These are phyloP conservation scores for Apogon hyalosoma DNA, from an alignment of 2,797 vertebrate species.

Conservation along the genomic window DNA sequence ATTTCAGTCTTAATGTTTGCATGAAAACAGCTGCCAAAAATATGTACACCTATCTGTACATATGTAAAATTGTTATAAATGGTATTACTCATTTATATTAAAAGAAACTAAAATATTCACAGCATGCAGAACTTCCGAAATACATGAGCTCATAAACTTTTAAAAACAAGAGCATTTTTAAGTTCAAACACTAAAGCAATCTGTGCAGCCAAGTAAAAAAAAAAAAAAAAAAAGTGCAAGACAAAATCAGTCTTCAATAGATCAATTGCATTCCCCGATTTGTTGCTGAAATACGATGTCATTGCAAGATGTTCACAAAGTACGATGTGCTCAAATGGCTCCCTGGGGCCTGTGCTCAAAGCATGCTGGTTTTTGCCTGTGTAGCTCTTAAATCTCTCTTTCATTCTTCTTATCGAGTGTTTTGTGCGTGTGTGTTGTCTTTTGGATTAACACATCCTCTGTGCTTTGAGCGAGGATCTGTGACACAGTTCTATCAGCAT, in stretches of 20 bases:
- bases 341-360: constrained; percentile 59
- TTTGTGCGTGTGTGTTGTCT: constrained; percentile 54
- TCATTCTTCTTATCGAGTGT: constrained; percentile 58
- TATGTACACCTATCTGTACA: neutral
- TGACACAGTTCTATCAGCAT: constrained; percentile 23
- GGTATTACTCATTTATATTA: neutral
- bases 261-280: constrained; percentile 57
- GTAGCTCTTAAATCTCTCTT: constrained; percentile 56
- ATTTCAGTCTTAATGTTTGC: neutral
- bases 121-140: neutral
- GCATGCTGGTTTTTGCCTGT: constrained; percentile 14
- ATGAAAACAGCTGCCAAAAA: neutral
- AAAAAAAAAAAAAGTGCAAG: constrained; percentile 2
- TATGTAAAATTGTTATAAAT: neutral
- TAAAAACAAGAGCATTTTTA: constrained; percentile 34
- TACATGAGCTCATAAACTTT: constrained; percentile 32
- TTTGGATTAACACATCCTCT: constrained; percentile 50
- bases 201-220: constrained; percentile 39
- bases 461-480: constrained; percentile 32
- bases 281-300: constrained; percentile 37
- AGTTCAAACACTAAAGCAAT: constrained; percentile 39
- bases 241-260: constrained; percentile 53
- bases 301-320: constrained; percentile 50
- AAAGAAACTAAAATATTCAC: constrained; percentile 1
- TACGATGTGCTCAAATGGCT: constrained; percentile 46